Evolutionary conservation across 53 echinoderm and acorn worm genomes (phyloP), one percentile per base, ranked within the genome.

Genomic region (Echinarachnius parma): DNA sequence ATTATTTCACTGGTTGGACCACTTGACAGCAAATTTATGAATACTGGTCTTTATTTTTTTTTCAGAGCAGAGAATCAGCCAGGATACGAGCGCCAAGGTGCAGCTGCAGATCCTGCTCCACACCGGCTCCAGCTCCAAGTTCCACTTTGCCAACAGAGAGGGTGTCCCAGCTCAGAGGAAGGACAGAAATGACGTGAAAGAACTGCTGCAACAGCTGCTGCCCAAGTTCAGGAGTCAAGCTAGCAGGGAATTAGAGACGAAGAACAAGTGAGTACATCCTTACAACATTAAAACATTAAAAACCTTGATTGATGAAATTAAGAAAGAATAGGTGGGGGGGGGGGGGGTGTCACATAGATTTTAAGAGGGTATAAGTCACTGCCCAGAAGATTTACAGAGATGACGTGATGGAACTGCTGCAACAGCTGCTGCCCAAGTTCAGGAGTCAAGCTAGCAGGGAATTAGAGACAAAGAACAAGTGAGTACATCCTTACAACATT

Each of bases 41-140:
- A n/a, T n/a, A n/a, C n/a, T n/a, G n/a, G 23, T 22, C 24, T 35
- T 50, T 10, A 50, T 42, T 16, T n/a, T 50, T 50, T 50, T 19
- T 50, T 21, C 77, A 91, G 91, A 87, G 57, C 96, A 96, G 80
- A 91, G 90, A 53, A 96, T 96, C 53, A 91, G 91, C 59, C 91
- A 84, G 55, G 96, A 96, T 16, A 81, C 82, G 16, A 91, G 87
- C 70, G 79, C 91, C 46, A 96, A 96, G 56, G 87, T 96, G 20
- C 96, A 96, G 84, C 77, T 96, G 15, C 96, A 96, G 62, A 68
- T 96, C 20, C 75, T 96, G 16, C 72, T 91, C 21, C 96, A 96
- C 66, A 78, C 84, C 48, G 88, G 91, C 52, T 82, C 71, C 59
- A 87, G 82, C 82, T 77, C 82, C 80, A 96, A 91, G 69, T 96